These are phyloP conservation scores for Myiozetetes cayanensis DNA, from an alignment of 2,113 vertebrate species.

Conservation along the genomic window DNA sequence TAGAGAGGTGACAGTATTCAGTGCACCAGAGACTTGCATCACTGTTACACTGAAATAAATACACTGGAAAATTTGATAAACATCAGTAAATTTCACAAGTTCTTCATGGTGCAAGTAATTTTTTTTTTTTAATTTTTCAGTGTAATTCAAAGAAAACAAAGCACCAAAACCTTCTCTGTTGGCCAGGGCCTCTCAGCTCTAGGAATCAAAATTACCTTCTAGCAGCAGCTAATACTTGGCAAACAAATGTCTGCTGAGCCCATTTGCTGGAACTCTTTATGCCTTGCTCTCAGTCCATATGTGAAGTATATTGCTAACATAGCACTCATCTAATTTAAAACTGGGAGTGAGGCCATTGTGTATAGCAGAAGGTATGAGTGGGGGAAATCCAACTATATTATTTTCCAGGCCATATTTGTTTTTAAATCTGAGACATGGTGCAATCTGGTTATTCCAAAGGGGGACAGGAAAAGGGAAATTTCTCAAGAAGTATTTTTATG, in stretches of 20 bases:
- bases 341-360: constrained; percentile 36
- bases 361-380: neutral
- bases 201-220: neutral
- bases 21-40: neutral
- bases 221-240: neutral
- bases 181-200: neutral
- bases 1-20: neutral
- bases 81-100: neutral
- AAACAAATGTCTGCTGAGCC: neutral
- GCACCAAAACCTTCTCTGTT: neutral
- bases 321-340: constrained; percentile 20
- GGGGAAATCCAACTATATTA: constrained; percentile 12
- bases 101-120: neutral
- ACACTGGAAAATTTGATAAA: neutral
- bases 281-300: neutral
- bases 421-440: constrained; percentile 4
- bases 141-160: neutral
- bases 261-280: neutral
- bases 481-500: constrained; percentile 30
- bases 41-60: neutral
- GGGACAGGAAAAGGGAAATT: neutral
- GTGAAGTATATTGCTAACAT: neutral
- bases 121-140: neutral
- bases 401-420: constrained; percentile 41
- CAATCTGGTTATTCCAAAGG: constrained; percentile 2